Evolutionary conservation across 2,113 vertebrate genomes (phyloP), one percentile per base, ranked within the genome.

Genomic region (Symphodus melops): DNA sequence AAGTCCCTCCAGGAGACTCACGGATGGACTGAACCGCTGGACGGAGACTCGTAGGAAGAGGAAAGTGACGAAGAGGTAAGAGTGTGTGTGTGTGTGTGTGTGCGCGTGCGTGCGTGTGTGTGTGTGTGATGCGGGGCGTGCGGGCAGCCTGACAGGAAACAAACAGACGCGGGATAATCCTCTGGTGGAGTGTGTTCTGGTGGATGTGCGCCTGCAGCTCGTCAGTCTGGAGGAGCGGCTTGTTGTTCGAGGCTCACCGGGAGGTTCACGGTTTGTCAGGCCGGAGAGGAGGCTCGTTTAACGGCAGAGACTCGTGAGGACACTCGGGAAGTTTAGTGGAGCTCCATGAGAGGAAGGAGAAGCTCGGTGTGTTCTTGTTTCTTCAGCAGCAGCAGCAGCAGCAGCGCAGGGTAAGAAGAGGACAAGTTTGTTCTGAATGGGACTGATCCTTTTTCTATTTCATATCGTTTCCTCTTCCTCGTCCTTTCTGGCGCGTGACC

Each of bases 21-120:
- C 74, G 8, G 64, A 83, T 75, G 86, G 57, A 88, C 65, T 61
- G 82, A 86, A 60, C 86, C 86, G 85, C 89, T 67, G 85, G 85
- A 84, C 85, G 85, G 85, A 81, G 36, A 60, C 58, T 74, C 58
- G 51, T 65, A 21, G 62, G 48, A 46, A 69, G 63, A 56, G 54
- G 21, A 51, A 71, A 65, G 28, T 33, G 28, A 65, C 58, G 61
- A 63, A 77, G 72, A n/a, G 42, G 39, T 17, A 49, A 53, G n/a
- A 16, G 28, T 33, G 28, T 33, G 28, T n/a, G 17, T 7, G 42
- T 44, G 52, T n/a, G 25, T 9, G 53, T 23, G 71, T 37, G 61
- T 49, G 17, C 3, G 42, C 41, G 63, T 41, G 60, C 2, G 51
- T 17, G 55, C 16, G 73, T 42, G 55, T 16, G 54, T 3, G 68